Evolutionary conservation across 2,113 vertebrate species (phyloP), one percentile per base, ranked within the genome.

Genomic region (Alexandromys fortis): DNA sequence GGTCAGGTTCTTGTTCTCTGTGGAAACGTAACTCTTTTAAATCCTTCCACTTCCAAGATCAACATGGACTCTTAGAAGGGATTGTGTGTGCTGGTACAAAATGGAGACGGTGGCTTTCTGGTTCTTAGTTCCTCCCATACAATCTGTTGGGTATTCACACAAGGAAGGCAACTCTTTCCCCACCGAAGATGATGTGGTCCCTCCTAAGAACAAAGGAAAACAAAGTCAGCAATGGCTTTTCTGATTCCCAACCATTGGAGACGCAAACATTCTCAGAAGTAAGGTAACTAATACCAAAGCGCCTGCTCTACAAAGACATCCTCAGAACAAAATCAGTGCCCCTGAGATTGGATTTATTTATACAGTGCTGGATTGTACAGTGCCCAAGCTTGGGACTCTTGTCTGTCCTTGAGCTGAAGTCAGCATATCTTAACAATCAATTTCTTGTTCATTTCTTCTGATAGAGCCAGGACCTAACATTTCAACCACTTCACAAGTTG

Each of bases 141-240:
- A 45, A 75, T 28, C 67, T 35, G 76, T 58, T 90, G 86, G 22
- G 87, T 81, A 6, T 21, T 30, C 28, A 6, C 89, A 17, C 0
- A 86, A 78, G 86, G 55, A 47, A 52, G 22, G 21, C 7, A 78
- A 94, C 28, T 49, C 90, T 94, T 76, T 90, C 55, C 55, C 93
- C 94, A 45, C 5, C 49, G 87, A 81, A 65, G 91, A 42, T 73
- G 55, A 55, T 91, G 35, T 30, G 72, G 65, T 81, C 52, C 76
- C 92, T 98, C 94, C 98, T 98, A 91, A 96, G 95, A 93, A 72
- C 68, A 90, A 58, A 92, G 94, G 42, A 87, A 55, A 92, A 94
- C 8, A 3, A 1, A 55, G 8, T 98, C 63, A 98, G 93, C 47
- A 83, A n/a, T 2, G 28, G 77, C 22, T 91, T 35, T 68, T 88